Evolutionary conservation across 2,113 vertebrate species (phyloP), one percentile per base, ranked within the genome.

Genomic region (Spilogale gracilis): DNA sequence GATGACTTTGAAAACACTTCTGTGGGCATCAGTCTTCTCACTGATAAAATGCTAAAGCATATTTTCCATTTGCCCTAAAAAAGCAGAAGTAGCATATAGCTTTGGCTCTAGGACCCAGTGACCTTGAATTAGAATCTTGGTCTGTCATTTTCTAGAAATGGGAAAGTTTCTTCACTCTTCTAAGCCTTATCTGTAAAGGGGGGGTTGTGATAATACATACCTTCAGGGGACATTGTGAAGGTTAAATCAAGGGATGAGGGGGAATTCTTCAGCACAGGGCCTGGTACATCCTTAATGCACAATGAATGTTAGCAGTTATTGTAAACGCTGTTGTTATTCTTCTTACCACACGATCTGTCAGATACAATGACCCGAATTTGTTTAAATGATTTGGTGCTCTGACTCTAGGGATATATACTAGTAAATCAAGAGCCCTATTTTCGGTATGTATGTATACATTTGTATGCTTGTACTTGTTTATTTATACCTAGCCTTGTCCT

Each of bases 381-480:
- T 56, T 54, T 30, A 73, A 63, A 73, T 67, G 45, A 69, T 61
- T 88, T 88, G 63, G 58, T 76, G 20, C 43, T 48, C 52, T 78
- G 80, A 91, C 58, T 92, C 60, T 27, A 48, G 81, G 69, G 84
- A 90, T 63, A 71, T 16, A 92, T 16, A n/a, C 58, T 45, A 88
- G 69, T 82, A 97, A 97, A 95, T 81, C 84, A 60, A 48, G 45
- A 96, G 81, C 65, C 43, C 96, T 96, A 67, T 85, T 97, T 95
- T 84, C 87, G 52, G 18, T 93, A 13, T 32, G 11, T 48, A 58
- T 69, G 9, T 89, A 43, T 82, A 87, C 21, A 81, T 95, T 83
- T 92, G 17, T 94, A 76, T 88, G 85, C 52, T 90, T 65, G 30
- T 80, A 71, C 27, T 87, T 84, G 88, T 87, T 91, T 94, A 89